These are phyloP conservation scores for Stratiomys singularior DNA, from an alignment of 2,888 invertebrate genomes.

Conservation along the genomic window DNA sequence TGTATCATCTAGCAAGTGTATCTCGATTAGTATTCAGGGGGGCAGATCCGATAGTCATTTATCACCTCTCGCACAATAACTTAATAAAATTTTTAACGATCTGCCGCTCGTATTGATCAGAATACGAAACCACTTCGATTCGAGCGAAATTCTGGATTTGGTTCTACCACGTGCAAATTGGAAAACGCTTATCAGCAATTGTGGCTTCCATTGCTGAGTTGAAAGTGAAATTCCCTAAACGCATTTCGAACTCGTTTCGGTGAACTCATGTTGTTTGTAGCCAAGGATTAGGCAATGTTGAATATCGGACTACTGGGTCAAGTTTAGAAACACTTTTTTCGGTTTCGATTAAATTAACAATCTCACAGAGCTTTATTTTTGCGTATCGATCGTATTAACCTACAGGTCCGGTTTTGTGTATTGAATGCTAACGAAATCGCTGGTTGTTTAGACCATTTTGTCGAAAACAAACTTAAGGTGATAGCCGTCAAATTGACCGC, in stretches of 20 bases:
- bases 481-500: background rate
- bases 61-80: constrained; percentile 28
- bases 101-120: background rate
- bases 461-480: constrained; percentile 14
- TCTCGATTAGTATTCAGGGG: constrained; percentile 11
- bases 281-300: background rate
- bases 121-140: background rate
- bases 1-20: background rate
- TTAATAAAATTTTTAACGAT: constrained; percentile 41
- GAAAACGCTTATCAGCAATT: background rate
- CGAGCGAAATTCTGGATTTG: background rate
- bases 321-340: constrained; percentile 27
- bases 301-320: constrained; percentile 34
- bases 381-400: constrained; percentile 38
- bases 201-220: background rate
- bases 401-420: constrained; percentile 47
- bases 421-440: constrained; percentile 39
- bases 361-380: constrained; percentile 37
- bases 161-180: background rate
- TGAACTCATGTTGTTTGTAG: background rate
- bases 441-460: constrained; percentile 31
- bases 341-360: constrained; percentile 11
- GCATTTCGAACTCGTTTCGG: background rate
- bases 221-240: background rate
- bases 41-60: background rate